Evolutionary conservation across 2,888 invertebrate species (phyloP).

Genomic region (Formica aserva): DNA sequence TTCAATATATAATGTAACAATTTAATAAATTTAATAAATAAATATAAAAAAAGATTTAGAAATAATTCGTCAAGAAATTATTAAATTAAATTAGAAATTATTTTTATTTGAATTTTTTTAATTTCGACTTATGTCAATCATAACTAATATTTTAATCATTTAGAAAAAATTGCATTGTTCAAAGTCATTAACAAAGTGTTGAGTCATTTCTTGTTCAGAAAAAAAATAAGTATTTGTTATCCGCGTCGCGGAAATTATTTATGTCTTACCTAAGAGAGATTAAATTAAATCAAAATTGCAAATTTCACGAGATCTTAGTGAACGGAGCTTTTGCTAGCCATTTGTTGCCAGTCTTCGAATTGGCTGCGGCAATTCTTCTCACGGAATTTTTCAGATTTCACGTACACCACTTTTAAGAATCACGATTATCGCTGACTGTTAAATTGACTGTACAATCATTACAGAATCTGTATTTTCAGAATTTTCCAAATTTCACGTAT

Average conservation of each 20-base stretch:
- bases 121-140: not conserved
- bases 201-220: not conserved
- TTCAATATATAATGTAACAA: not conserved
- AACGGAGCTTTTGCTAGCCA: not conserved
- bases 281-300: not conserved
- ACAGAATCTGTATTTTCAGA: not conserved
- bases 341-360: not conserved
- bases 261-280: not conserved
- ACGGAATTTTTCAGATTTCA: not conserved
- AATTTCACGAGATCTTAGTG: not conserved
- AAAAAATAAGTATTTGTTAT: not conserved
- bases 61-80: not conserved
- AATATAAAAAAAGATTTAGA: not conserved
- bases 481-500: slow-evolving; percentile 3
- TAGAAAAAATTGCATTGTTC: not conserved
- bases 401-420: not conserved
- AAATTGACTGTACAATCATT: not conserved
- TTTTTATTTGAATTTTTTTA: not conserved
- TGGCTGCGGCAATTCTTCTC: not conserved
- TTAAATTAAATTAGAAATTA: not conserved
- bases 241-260: not conserved
- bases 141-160: not conserved
- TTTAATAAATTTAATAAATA: not conserved
- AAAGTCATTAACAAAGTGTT: not conserved
- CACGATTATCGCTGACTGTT: not conserved